phyloP scores from a whole-genome alignment of 2,797 vertebrate species.

The Chaenodraco wilsoni region DNA sequence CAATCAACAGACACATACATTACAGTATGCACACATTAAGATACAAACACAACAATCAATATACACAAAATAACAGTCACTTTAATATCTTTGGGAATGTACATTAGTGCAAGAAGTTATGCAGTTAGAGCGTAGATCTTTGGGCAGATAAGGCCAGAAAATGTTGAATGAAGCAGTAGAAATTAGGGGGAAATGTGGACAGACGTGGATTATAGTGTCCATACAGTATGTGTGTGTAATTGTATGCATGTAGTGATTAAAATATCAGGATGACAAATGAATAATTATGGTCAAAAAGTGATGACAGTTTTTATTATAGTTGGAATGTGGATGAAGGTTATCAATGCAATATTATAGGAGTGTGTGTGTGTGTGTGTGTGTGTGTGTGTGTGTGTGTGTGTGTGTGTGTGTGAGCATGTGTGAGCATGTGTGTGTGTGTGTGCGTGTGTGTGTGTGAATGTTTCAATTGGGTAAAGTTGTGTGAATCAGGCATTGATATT shows the following conservation, averaged over 20 bases:
- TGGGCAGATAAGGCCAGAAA: background rate
- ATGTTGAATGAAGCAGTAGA: background rate
- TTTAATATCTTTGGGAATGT: too few relatives aligned
- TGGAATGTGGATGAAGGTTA: background rate
- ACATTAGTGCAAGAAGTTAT: too few relatives aligned
- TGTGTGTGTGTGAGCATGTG: background rate
- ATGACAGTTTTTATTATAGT: background rate
- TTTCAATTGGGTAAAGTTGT: slow-evolving; percentile 1
- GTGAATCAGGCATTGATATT: background rate
- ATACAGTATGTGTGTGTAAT: background rate
- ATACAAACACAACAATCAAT: too few relatives aligned
- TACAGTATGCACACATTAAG: too few relatives aligned
- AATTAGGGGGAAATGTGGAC: background rate
- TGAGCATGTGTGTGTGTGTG: background rate
- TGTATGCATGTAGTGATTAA: slow-evolving; percentile 6
- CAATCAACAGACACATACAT: too few relatives aligned
- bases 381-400: background rate
- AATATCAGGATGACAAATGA: background rate
- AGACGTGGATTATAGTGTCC: background rate
- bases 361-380: too few relatives aligned
- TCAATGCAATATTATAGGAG: slow-evolving; percentile 20
- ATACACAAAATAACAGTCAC: too few relatives aligned
- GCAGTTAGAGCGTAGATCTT: background rate
- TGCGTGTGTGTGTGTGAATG: background rate
- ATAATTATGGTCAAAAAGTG: slow-evolving; percentile 4